Conservation (phyloP, 2,888 invertebrate species). For the Diarsia brunnea region DNA sequence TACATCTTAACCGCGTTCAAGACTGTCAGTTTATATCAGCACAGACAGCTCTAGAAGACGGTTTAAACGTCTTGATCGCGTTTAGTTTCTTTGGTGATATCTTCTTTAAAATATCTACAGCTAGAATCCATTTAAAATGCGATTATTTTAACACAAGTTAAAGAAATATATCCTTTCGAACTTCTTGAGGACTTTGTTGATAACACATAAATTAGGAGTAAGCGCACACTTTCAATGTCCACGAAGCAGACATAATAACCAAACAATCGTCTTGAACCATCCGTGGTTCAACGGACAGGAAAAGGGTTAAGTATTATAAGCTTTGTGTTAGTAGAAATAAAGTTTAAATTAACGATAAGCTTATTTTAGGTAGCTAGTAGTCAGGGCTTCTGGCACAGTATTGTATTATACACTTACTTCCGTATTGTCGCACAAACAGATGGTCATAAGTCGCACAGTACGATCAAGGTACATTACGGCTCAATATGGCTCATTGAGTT, state of each 20-base stretch:
- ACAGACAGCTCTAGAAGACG: neutral
- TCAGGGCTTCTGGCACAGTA: slow-evolving; percentile 34
- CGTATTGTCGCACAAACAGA: slow-evolving; percentile 39
- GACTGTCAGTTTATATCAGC: neutral
- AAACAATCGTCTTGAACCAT: neutral
- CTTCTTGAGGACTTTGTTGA: neutral
- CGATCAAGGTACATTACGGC: slow-evolving; percentile 19
- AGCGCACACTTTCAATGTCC: neutral
- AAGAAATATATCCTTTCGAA: neutral
- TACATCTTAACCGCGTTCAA: neutral
- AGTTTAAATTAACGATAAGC: slow-evolving; percentile 9
- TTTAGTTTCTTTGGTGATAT: neutral
- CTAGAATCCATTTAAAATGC: slow-evolving; percentile 5
- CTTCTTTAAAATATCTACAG: neutral
- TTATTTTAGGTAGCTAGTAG: slow-evolving; percentile 26
- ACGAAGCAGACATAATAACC: neutral
- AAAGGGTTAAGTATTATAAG: slow-evolving; percentile 5
- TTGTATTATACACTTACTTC: slow-evolving; percentile 47
- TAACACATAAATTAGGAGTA: neutral
- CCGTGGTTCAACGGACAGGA: neutral
- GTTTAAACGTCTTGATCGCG: neutral
- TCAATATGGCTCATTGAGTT: slow-evolving; percentile 18
- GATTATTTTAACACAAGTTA: neutral
- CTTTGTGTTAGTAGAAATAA: slow-evolving; percentile 14
- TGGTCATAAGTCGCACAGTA: slow-evolving; percentile 51